Evolutionary conservation across 2,797 vertebrate species (phyloP).

Genomic region (Melanotaenia pygmaea): DNA sequence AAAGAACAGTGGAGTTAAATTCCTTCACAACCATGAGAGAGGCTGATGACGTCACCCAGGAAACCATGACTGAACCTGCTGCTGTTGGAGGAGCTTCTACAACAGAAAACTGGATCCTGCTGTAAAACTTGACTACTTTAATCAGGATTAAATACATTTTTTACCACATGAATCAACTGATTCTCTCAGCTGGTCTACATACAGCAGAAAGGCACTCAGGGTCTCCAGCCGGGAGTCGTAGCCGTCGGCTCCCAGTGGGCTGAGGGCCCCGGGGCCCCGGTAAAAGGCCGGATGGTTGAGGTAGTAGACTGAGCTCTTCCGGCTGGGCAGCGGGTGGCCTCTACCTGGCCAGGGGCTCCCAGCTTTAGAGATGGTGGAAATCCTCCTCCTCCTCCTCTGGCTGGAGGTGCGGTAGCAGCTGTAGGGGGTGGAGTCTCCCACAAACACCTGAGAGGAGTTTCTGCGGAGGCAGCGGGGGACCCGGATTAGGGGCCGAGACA

Average conservation of each 20-base stretch:
- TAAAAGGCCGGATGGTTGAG: slow-evolving; percentile 58
- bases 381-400: slow-evolving; percentile 67
- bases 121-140: no score
- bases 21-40: no score
- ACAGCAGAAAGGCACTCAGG: slow-evolving; percentile 89
- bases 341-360: slow-evolving; percentile 74
- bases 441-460: slow-evolving; percentile 81
- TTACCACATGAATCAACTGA: no score
- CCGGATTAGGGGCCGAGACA: slow-evolving; percentile 68
- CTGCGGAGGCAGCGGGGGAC: slow-evolving; percentile 85
- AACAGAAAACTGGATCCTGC: no score
- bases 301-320: slow-evolving; percentile 71
- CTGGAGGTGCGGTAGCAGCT: slow-evolving; percentile 56
- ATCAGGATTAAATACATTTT: no score
- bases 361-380: slow-evolving; percentile 76
- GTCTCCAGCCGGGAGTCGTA: slow-evolving; percentile 74
- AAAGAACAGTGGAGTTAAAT: no score
- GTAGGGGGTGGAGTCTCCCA: slow-evolving; percentile 65
- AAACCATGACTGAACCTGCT: no score
- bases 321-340: slow-evolving; percentile 55
- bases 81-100: no score
- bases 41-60: no score
- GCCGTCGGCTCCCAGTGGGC: slow-evolving; percentile 57
- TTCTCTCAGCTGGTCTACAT: slow-evolving; percentile 75
- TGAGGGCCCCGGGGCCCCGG: slow-evolving; percentile 68